Evolutionary conservation across 1,140 invertebrate genomes (phyloP), one percentile per base, ranked within the genome.

Genomic region (Drosophila ogumai): DNA sequence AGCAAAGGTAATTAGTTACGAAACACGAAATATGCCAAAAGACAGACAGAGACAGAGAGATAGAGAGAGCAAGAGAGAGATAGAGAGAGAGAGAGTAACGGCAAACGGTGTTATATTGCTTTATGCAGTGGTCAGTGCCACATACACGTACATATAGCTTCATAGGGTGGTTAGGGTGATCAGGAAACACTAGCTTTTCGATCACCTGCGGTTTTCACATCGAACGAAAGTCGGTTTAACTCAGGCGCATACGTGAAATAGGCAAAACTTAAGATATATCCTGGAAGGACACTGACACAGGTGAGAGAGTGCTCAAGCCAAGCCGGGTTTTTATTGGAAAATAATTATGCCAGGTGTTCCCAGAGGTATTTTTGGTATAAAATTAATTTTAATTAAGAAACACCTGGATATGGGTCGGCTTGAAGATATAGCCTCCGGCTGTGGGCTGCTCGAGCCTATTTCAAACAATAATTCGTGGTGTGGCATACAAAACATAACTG

Each of bases 381-480:
- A 28, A 28, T 6, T 28, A 5, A 28, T 28, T 28, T 28, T 6
- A 28, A 28, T 28, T 28, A 28, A 28, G 5, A 28, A 28, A 28
- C 56, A 61, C 38, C 19, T 3, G 17, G 13, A n/a, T 13, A 22
- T n/a, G 9, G 4, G 34, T 31, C 6, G 43, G 32, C 17, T 32
- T 31, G 38, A 43, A 34, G 38, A 6, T 25, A 60, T 32, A 32
- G 8, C 10, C 10, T 13, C 25, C 10, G 28, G 28, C n/a, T 22
- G 17, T n/a, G 46, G 31, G 43, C 58, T 58, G 54, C 61, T 57
- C 54, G 41, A 55, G n/a, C 28, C 34, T 19, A 75, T 64, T 59
- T 73, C 38, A 76, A 76, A 76, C 74, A 76, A 76, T 76, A 76
- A 76, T 86, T 86, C 79, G 82, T 86, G 84, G 82, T 86, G 84